Evolutionary conservation across 2,888 invertebrate species (phyloP).

Genomic region (Halocaridina rubra): DNA sequence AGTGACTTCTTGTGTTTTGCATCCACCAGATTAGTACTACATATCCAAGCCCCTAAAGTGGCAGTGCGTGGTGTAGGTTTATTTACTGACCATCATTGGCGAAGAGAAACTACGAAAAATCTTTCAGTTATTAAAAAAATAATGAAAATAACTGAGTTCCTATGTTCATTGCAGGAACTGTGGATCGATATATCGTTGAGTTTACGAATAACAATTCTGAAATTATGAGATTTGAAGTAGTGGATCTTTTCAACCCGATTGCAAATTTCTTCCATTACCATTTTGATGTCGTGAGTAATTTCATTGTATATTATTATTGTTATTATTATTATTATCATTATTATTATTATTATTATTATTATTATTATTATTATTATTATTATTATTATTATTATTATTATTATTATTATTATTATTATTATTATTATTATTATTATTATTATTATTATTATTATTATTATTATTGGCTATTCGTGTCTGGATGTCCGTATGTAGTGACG

Average conservation of each 20-base stretch:
- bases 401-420: not conserved
- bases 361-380: not conserved
- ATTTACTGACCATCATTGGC: too few species aligned
- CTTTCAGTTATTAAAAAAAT: too few species aligned
- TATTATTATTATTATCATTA: not conserved
- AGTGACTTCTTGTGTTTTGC: too few species aligned
- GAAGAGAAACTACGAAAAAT: too few species aligned
- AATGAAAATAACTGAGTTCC: too few species aligned
- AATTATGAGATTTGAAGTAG: constrained; percentile 11
- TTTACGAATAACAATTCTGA: constrained; percentile 20
- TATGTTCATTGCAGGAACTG: constrained; percentile 48
- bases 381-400: not conserved
- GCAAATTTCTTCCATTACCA: constrained; percentile 18
- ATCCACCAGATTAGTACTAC: too few species aligned
- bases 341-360: not conserved
- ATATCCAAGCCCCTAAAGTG: too few species aligned
- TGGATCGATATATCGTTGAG: constrained; percentile 23
- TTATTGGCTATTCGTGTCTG: not conserved
- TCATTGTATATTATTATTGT: not conserved
- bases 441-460: not conserved
- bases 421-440: not conserved
- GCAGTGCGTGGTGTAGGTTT: too few species aligned
- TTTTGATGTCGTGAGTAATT: constrained; percentile 33
- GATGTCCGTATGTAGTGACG: too few species aligned
- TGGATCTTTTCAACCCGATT: constrained; percentile 18